Percentiles rank a stretch among this genome's conserved stretches.
These are phyloP conservation scores for Eilema depressum DNA, from an alignment of 2,888 invertebrate species.

Conservation along the genomic window DNA sequence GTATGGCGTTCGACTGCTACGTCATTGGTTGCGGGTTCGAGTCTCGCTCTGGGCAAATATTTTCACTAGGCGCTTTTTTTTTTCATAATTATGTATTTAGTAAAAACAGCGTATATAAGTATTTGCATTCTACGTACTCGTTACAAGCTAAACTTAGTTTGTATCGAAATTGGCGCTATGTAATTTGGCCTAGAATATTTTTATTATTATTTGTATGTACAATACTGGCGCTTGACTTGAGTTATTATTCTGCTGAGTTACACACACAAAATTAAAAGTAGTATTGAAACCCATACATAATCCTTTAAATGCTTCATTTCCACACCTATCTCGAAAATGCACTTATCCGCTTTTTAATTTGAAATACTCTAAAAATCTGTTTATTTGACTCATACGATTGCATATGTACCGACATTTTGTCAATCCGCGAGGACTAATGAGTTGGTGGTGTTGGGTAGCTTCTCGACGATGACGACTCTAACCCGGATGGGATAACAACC, in stretches of 20 bases:
- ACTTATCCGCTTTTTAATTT: not conserved
- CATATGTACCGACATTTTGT: conserved; percentile 26
- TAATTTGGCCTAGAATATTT: not conserved
- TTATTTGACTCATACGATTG: conserved; percentile 5
- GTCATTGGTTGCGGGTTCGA: not conserved
- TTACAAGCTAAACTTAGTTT: not conserved
- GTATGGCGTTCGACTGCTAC: not conserved
- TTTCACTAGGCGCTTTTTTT: not conserved
- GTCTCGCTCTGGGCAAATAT: not conserved
- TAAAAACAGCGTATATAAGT: too few species aligned
- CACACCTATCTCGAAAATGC: not conserved
- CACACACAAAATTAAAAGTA: not conserved
- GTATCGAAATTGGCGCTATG: not conserved
- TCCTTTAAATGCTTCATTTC: not conserved
- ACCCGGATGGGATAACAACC: conserved; percentile 56
- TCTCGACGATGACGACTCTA: conserved; percentile 58
- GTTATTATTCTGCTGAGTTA: not conserved
- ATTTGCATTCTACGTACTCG: not conserved
- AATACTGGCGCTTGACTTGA: not conserved
- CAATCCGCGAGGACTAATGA: conserved; percentile 45
- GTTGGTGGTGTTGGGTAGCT: conserved; percentile 58
- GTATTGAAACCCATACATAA: not conserved
- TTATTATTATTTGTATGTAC: not conserved
- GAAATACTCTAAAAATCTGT: not conserved
- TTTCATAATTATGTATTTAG: too few species aligned